Evolutionary conservation across 2,888 invertebrate species (phyloP).

Genomic region (Tetropium fuscum): DNA sequence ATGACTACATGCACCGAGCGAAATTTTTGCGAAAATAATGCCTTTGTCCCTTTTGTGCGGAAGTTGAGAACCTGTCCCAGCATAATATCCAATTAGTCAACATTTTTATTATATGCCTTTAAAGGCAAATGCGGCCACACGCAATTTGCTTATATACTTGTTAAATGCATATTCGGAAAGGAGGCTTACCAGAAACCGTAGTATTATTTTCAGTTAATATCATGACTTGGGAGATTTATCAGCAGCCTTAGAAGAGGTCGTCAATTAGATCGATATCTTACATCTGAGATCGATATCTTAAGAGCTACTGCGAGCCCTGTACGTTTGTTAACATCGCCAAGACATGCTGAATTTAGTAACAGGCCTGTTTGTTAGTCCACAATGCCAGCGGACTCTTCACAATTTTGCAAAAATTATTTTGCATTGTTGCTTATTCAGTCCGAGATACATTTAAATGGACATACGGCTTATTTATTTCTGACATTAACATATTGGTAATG

Average conservation of each 20-base stretch:
- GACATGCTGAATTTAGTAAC: slow-evolving; percentile 28
- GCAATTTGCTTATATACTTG: slow-evolving; percentile 61
- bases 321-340: slow-evolving; percentile 52
- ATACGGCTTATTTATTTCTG: neutral
- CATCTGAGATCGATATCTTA: slow-evolving; percentile 59
- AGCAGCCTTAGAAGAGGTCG: slow-evolving; percentile 45
- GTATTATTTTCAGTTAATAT: slow-evolving; percentile 41
- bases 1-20: neutral
- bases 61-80: slow-evolving; percentile 6
- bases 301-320: slow-evolving; percentile 47
- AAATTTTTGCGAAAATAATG: slow-evolving; percentile 7
- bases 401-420: slow-evolving; percentile 9
- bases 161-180: slow-evolving; percentile 40
- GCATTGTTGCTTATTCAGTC: slow-evolving; percentile 2
- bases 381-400: neutral
- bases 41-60: slow-evolving; percentile 8
- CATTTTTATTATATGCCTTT: slow-evolving; percentile 17
- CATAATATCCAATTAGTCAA: slow-evolving; percentile 14
- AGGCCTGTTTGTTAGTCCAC: slow-evolving; percentile 8
- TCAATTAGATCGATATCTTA: slow-evolving; percentile 62
- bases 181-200: slow-evolving; percentile 21
- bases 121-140: slow-evolving; percentile 34
- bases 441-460: neutral
- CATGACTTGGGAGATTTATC: slow-evolving; percentile 44
- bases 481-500: neutral